Conservation (phyloP, 2,888 invertebrate genomes). For the Lordiphosa andalusiaca region DNA sequence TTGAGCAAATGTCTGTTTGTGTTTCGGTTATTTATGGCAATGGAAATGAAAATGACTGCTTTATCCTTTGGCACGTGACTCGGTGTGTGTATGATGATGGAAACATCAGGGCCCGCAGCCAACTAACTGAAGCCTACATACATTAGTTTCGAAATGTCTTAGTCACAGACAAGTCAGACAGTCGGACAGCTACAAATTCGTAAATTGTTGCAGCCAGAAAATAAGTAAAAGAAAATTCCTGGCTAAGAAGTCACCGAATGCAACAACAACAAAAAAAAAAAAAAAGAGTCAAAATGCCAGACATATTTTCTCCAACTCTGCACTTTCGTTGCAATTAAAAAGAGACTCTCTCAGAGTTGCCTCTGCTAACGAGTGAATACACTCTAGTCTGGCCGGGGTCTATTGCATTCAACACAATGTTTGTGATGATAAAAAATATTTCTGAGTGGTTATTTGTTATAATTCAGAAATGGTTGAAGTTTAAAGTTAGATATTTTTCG, state of each 20-base stretch:
- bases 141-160: slow-evolving; percentile 26
- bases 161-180: background rate
- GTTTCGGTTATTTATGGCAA: slow-evolving; percentile 37
- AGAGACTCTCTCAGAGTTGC: slow-evolving; percentile 7
- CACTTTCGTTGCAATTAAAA: slow-evolving; percentile 36
- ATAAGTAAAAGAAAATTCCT: slow-evolving; percentile 24
- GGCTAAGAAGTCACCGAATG: slow-evolving; percentile 12
- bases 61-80: slow-evolving; percentile 58
- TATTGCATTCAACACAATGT: too few relatives aligned
- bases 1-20: slow-evolving; percentile 18
- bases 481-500: too few relatives aligned
- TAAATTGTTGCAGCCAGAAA: background rate
- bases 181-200: background rate
- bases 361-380: too few relatives aligned
- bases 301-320: background rate
- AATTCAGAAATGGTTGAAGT: too few relatives aligned
- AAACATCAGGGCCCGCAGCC: slow-evolving; percentile 4
- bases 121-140: slow-evolving; percentile 10
- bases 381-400: too few relatives aligned
- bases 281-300: slow-evolving; percentile 34
- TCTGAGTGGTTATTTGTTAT: too few relatives aligned
- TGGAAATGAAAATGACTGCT: slow-evolving; percentile 42
- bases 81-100: slow-evolving; percentile 1
- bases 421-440: slow-evolving; percentile 5
- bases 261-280: slow-evolving; percentile 12